Conservation (phyloP, 2,888 invertebrate species). For the Nymphalis urticae region DNA sequence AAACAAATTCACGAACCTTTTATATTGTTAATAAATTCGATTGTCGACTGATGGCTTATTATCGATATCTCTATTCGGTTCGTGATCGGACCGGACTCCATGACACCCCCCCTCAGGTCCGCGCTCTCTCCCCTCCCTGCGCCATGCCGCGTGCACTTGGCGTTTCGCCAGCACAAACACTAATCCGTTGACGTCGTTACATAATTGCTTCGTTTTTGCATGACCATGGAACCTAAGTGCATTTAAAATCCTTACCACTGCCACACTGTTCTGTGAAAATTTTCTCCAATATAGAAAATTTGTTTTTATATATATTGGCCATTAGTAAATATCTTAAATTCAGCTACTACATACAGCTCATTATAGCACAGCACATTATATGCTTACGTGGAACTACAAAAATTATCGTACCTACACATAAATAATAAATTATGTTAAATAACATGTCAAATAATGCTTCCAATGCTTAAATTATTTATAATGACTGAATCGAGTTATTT, state of each 20-base stretch:
- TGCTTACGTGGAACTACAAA: neutral
- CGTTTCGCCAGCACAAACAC: constrained; percentile 66
- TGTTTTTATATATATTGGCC: neutral
- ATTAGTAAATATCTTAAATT: too few relatives aligned
- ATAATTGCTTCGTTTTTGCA: constrained; percentile 74
- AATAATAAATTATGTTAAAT: too few relatives aligned
- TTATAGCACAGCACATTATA: too few relatives aligned
- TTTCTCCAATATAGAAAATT: constrained; percentile 2
- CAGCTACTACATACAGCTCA: too few relatives aligned
- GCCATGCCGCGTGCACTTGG: constrained; percentile 59
- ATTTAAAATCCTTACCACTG: constrained; percentile 27
- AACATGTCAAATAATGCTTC: too few relatives aligned
- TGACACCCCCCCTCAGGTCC: constrained; percentile 12
- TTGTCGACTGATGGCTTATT: constrained; percentile 30
- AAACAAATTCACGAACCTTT: constrained; percentile 1
- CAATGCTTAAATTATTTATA: neutral
- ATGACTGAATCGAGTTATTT: neutral
- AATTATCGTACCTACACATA: neutral
- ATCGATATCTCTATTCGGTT: constrained; percentile 38
- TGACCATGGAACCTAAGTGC: constrained; percentile 37
- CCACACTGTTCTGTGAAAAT: neutral
- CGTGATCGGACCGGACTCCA: constrained; percentile 18
- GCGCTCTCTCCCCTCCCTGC: constrained; percentile 20
- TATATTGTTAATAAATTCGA: constrained; percentile 13
- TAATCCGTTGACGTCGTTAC: constrained; percentile 74